Percentiles rank a stretch among this genome's conserved stretches.
Conservation (phyloP, 2,888 invertebrate genomes). For the Siphonodentalium dalli region DNA sequence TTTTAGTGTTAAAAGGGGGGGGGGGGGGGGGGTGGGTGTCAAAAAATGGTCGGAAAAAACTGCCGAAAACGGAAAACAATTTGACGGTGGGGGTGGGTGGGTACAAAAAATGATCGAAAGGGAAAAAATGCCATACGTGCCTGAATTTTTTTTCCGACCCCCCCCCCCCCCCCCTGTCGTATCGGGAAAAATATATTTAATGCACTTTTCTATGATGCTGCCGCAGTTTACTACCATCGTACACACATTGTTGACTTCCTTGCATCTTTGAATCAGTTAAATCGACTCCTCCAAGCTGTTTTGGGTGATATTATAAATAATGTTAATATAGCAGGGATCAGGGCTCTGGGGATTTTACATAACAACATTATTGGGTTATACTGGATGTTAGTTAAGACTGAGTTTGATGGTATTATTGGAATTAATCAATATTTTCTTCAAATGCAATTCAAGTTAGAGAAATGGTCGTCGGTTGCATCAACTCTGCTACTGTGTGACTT, state of each 20-base stretch:
- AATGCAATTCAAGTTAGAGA: neutral
- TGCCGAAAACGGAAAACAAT: too few relatives aligned
- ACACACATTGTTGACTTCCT: conserved; percentile 8
- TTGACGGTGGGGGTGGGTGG: too few relatives aligned
- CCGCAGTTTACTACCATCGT: conserved; percentile 6
- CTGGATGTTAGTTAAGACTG: conserved; percentile 11
- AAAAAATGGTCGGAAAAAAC: too few relatives aligned
- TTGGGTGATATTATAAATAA: conserved; percentile 6
- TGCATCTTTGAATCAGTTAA: conserved; percentile 5
- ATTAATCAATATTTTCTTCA: conserved; percentile 1
- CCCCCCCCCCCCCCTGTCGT: too few relatives aligned
- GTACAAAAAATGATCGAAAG: too few relatives aligned
- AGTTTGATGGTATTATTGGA: neutral
- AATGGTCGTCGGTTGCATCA: neutral
- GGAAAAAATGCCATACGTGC: too few relatives aligned
- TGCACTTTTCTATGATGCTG: conserved; percentile 10
- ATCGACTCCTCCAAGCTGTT: conserved; percentile 12
- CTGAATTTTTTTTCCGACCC: too few relatives aligned
- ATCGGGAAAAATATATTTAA: conserved; percentile 21
- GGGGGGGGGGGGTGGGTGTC: too few relatives aligned
- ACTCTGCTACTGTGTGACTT: neutral
- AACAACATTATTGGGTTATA: conserved; percentile 17
- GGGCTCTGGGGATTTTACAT: conserved; percentile 16
- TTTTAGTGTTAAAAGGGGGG: too few relatives aligned
- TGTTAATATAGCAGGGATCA: conserved; percentile 1